These are phyloP conservation scores for Tor tambroides DNA, from an alignment of 2,113 vertebrate genomes.

Conservation along the genomic window DNA sequence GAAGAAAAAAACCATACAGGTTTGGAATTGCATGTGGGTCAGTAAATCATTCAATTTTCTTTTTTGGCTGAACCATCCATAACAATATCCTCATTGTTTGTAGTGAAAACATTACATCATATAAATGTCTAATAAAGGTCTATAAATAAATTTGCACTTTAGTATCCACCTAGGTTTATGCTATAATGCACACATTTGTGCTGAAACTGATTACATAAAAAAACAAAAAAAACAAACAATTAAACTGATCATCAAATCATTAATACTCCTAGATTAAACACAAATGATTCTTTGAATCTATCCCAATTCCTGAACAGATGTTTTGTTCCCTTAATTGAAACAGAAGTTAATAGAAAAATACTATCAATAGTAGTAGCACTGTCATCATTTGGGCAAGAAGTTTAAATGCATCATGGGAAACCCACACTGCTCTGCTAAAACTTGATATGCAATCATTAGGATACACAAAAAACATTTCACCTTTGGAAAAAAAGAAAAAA, in stretches of 20 bases:
- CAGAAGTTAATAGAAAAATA: too few relatives aligned
- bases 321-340: too few relatives aligned
- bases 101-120: background rate
- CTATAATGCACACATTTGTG: background rate
- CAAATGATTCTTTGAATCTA: too few relatives aligned
- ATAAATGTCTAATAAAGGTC: too few relatives aligned
- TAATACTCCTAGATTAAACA: too few relatives aligned
- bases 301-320: too few relatives aligned
- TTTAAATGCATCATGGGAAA: constrained; percentile 1
- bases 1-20: background rate
- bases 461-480: background rate
- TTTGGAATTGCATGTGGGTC: background rate
- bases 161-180: background rate
- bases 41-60: too few relatives aligned
- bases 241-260: too few relatives aligned
- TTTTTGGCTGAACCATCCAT: background rate
- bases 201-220: background rate
- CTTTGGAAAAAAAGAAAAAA: background rate
- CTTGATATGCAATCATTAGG: background rate
- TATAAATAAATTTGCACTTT: background rate
- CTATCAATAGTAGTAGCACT: background rate
- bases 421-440: background rate
- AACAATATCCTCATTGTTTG: background rate
- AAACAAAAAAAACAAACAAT: background rate
- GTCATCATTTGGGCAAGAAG: background rate